Conservation (phyloP, 2,797 vertebrate species). For the Helostoma temminkii region DNA sequence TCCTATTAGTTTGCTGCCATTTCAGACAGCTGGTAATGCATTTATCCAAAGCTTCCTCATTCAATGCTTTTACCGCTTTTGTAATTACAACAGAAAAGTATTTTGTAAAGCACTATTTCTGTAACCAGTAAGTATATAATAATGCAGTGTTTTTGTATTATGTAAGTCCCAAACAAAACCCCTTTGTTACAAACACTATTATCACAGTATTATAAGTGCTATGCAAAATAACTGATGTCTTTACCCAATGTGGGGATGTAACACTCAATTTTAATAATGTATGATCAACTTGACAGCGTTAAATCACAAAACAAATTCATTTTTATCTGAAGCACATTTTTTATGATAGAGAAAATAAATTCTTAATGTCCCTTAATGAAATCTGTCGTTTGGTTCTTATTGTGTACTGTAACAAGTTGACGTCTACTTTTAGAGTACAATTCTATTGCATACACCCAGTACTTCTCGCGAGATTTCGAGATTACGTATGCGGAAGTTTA, state of each 20-base stretch:
- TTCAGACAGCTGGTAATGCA: slow-evolving; percentile 37
- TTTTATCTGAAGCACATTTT: slow-evolving; percentile 50
- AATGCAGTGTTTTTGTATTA: slow-evolving; percentile 68
- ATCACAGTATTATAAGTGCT: slow-evolving; percentile 49
- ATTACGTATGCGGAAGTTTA: slow-evolving; percentile 82
- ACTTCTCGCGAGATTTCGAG: slow-evolving; percentile 72
- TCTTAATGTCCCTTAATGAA: slow-evolving; percentile 18
- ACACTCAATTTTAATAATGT: slow-evolving; percentile 31
- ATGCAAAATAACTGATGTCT: slow-evolving; percentile 47
- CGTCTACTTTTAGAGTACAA: no score
- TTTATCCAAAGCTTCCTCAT: slow-evolving; percentile 65
- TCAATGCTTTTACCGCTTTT: slow-evolving; percentile 29
- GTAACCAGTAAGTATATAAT: slow-evolving; percentile 58
- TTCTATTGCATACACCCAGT: background rate
- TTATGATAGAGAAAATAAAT: slow-evolving; percentile 66
- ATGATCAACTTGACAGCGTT: slow-evolving; percentile 14
- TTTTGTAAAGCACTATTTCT: slow-evolving; percentile 66
- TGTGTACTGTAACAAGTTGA: background rate
- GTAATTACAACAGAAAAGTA: slow-evolving; percentile 56
- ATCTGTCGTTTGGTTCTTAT: background rate
- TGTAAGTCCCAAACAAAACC: slow-evolving; percentile 64
- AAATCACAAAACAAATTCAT: slow-evolving; percentile 10
- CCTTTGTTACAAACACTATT: slow-evolving; percentile 40
- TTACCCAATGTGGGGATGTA: slow-evolving; percentile 30
- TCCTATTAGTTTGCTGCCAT: slow-evolving; percentile 39